These are phyloP conservation scores for Xanthia togata DNA, from an alignment of 2,888 invertebrate species.

Conservation along the genomic window DNA sequence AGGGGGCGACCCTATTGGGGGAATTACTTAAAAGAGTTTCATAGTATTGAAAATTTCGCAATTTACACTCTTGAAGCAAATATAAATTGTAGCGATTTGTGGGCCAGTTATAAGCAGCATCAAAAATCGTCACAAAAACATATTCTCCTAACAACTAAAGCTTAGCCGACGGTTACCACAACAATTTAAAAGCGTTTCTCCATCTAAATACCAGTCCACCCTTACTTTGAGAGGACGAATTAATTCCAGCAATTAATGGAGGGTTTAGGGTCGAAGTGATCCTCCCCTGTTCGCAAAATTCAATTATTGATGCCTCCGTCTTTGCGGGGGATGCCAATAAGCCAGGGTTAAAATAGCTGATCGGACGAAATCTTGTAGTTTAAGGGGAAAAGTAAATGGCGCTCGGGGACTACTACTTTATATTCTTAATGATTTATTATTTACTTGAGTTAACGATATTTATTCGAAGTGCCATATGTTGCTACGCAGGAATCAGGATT, in stretches of 20 bases:
- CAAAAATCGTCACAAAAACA: too few species aligned
- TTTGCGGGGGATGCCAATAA: slow-evolving; percentile 41
- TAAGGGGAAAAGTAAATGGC: slow-evolving; percentile 30
- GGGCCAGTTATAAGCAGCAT: too few species aligned
- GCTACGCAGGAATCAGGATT: background rate
- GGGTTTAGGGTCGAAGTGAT: slow-evolving; percentile 75
- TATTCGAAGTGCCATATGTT: background rate
- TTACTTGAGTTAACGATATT: background rate
- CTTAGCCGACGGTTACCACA: background rate
- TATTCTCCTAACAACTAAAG: too few species aligned
- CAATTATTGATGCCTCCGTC: slow-evolving; percentile 82
- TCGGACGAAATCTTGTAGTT: slow-evolving; percentile 49
- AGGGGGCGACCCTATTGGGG: too few species aligned
- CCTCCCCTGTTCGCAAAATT: slow-evolving; percentile 78
- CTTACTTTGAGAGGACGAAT: slow-evolving; percentile 75
- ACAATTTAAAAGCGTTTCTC: slow-evolving; percentile 10
- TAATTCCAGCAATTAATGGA: slow-evolving; percentile 87
- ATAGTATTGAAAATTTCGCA: too few species aligned
- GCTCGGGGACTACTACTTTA: slow-evolving; percentile 42
- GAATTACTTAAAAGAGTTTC: too few species aligned
- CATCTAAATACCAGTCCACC: slow-evolving; percentile 16
- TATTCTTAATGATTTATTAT: slow-evolving; percentile 25
- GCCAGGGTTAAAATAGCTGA: slow-evolving; percentile 59
- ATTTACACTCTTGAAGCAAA: too few species aligned
- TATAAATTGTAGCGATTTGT: too few species aligned